A percentile compares a stretch with the other conserved stretches of the same genome.
Evolutionary conservation across 2,888 invertebrate genomes (phyloP).

Genomic region (Ametastegia equiseti): DNA sequence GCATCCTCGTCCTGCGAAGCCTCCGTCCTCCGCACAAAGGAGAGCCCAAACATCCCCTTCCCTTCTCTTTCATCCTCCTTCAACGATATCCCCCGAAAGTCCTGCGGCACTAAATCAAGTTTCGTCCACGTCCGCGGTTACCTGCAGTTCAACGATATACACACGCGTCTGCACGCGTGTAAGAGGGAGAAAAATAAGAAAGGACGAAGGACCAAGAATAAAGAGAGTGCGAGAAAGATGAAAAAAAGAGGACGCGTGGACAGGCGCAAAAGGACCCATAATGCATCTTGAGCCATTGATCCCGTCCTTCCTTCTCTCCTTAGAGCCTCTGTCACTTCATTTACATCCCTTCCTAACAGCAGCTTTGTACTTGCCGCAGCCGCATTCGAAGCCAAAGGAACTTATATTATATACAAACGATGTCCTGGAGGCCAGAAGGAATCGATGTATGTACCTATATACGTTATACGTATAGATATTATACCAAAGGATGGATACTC

Average conservation of each 20-base stretch:
- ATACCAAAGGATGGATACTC: no score
- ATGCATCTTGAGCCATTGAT: constrained; percentile 45
- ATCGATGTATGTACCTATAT: no score
- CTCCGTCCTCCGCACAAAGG: constrained; percentile 54
- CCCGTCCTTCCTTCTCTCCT: constrained; percentile 26
- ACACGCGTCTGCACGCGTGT: constrained; percentile 37
- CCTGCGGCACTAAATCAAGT: constrained; percentile 71
- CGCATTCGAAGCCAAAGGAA: neutral
- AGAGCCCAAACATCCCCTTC: constrained; percentile 15
- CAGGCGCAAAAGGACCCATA: constrained; percentile 50
- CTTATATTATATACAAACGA: constrained; percentile 13
- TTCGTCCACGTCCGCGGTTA: constrained; percentile 52
- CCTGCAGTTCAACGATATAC: constrained; percentile 32
- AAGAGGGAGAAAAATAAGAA: constrained; percentile 51
- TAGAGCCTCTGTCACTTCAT: constrained; percentile 38
- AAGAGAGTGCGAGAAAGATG: constrained; percentile 54
- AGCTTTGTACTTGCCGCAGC: constrained; percentile 36
- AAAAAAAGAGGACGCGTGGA: constrained; percentile 49
- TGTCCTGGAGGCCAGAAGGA: neutral
- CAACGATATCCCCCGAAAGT: constrained; percentile 49
- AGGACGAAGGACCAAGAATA: constrained; percentile 49
- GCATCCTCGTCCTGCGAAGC: constrained; percentile 52
- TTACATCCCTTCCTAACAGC: constrained; percentile 26
- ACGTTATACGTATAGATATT: no score
- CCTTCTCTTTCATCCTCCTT: neutral